phyloP scores from a whole-genome alignment of 2,888 invertebrate species.

The Drosophila kuntzei region DNA sequence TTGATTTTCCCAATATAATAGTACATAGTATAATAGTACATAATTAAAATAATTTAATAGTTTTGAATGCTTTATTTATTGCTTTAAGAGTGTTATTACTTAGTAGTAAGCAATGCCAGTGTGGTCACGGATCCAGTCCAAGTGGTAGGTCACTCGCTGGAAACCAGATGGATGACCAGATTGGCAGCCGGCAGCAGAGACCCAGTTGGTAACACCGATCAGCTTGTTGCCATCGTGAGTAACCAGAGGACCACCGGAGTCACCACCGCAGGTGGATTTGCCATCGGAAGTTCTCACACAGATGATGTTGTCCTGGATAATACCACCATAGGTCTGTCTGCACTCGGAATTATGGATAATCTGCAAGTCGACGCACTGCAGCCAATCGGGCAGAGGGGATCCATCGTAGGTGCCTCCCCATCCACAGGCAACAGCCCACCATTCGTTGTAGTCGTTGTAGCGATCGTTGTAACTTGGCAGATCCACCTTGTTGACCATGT shows the following conservation, averaged over 20 bases:
- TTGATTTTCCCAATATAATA: no score
- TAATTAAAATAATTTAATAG: no score
- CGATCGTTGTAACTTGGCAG: constrained; percentile 60
- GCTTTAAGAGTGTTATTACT: no score
- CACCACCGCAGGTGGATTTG: constrained; percentile 75
- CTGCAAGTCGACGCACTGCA: constrained; percentile 83
- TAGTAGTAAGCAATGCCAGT: constrained; percentile 68
- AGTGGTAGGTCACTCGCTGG: constrained; percentile 67
- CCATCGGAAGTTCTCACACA: constrained; percentile 67
- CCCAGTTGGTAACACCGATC: constrained; percentile 74
- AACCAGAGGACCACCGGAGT: constrained; percentile 82
- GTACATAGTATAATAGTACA: no score
- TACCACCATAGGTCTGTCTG: constrained; percentile 34
- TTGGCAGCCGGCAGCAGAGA: constrained; percentile 58
- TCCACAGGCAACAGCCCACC: constrained; percentile 68
- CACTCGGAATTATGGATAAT: constrained; percentile 82
- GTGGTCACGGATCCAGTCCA: constrained; percentile 70
- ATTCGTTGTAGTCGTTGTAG: constrained; percentile 53
- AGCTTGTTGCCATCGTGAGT: constrained; percentile 54
- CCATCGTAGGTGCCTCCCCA: constrained; percentile 75
- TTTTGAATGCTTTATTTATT: no score
- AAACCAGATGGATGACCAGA: constrained; percentile 69
- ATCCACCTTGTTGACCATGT: constrained; percentile 52
- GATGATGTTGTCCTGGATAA: constrained; percentile 53
- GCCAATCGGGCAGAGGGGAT: constrained; percentile 69